Base-by-base conservation (phyloP, 2,888 invertebrate species). In the Agrenia bidenticulata region DNA sequence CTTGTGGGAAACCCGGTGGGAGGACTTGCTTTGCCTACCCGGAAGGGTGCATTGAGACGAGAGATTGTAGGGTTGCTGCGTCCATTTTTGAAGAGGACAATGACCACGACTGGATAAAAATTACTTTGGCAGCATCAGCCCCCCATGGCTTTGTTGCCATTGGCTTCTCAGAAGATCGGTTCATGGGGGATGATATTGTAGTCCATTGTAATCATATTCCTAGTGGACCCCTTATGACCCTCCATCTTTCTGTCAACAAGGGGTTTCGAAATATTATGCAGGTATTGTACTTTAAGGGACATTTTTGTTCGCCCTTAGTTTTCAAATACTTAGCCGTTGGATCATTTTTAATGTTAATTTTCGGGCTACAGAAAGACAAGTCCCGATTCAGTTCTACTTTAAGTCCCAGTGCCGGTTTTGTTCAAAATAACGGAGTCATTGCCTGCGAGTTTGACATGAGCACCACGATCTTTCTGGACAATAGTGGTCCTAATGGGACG, bases 1-100 rank as follows among this genome's bases (percentile, higher is more conserved):
- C 85, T 1, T 94, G 94, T 76, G 86, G 85, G 0, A 81, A 81
- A 49, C 84, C 82, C 7, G 90, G 89, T 80, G 85, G 87, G 7
- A 2, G 51, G 21, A 17, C 26, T 9, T 94, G 94, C 78, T 92
- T 92, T 77, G 92, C 93, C 0, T 83, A 86, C 0, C 90, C 91
- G 0, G 82, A 84, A 62, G 86, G 85, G 69, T 93, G 93, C 78
- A 78, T 88, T 1, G 45, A 45, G 5, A 45, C 45, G 45, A 19
- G 86, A 73, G 84, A 85, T 72, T 94, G 94, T 79, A 23, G 57
- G 24, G 1, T 63, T 21, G 58, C 63, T 7, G 27, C 45, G 17
- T 32, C 63, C 23, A 23, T 63, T 23, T 49, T 26, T 24, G 45
- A 45, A 5, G 45, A 45, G n/a, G 19, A 19, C n/a, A n/a, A n/a